Percentiles rank a stretch among this genome's conserved stretches.
Conservation (phyloP, 1,140 invertebrate species). For the Micrasema minimum region DNA sequence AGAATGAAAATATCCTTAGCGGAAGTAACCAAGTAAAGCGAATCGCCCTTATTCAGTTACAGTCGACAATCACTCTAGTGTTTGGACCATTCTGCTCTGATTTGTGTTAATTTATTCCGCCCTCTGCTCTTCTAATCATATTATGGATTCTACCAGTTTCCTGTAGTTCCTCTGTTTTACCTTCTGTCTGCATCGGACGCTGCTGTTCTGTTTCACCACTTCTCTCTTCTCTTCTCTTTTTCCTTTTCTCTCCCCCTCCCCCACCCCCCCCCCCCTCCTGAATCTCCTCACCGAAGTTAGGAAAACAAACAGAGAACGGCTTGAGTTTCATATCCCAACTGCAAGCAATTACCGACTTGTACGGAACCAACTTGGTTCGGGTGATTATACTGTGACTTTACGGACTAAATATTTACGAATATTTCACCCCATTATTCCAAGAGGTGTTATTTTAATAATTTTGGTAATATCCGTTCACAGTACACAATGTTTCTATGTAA, state of each 20-base stretch:
- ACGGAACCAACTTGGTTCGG: too few relatives aligned
- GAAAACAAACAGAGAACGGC: slow-evolving; percentile 9
- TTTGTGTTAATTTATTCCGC: slow-evolving; percentile 33
- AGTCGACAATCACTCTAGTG: slow-evolving; percentile 29
- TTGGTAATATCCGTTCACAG: too few relatives aligned
- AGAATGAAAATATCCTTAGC: too few relatives aligned
- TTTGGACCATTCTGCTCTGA: slow-evolving; percentile 13
- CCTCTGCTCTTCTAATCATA: slow-evolving; percentile 18
- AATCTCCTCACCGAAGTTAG: neutral
- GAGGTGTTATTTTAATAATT: too few relatives aligned
- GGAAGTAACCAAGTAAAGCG: slow-evolving; percentile 4
- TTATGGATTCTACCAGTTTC: slow-evolving; percentile 17
- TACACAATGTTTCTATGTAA: too few relatives aligned
- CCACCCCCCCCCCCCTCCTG: neutral
- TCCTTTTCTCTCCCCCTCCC: neutral
- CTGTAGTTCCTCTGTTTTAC: too few relatives aligned
- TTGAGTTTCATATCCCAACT: slow-evolving; percentile 19
- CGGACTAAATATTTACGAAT: too few relatives aligned
- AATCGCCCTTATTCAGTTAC: slow-evolving; percentile 25
- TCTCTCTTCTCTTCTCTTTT: neutral
- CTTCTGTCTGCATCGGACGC: slow-evolving; percentile 10
- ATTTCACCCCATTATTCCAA: too few relatives aligned
- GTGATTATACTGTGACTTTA: too few relatives aligned
- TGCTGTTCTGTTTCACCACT: too few relatives aligned
- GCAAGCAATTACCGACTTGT: slow-evolving; percentile 24